Conservation (phyloP, 2,888 invertebrate genomes). For the Timema podura region DNA sequence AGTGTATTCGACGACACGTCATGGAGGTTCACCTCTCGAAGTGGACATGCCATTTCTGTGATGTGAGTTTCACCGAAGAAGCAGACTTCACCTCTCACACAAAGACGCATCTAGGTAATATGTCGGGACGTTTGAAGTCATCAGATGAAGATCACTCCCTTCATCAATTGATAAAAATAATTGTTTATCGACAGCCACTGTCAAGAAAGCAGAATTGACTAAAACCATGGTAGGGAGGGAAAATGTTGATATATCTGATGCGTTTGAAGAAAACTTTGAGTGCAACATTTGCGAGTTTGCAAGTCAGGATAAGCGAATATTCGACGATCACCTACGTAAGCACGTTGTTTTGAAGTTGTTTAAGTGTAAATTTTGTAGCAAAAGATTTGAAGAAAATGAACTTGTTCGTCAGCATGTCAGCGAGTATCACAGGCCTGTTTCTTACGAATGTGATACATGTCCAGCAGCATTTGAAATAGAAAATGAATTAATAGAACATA, state of each 20-base stretch:
- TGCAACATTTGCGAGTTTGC: slow-evolving; percentile 29
- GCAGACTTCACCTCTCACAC: slow-evolving; percentile 29
- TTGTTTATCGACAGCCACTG: too few species aligned
- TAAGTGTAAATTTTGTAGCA: slow-evolving; percentile 26
- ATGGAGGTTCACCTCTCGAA: slow-evolving; percentile 28
- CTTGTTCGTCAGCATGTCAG: slow-evolving; percentile 17
- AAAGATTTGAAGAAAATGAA: slow-evolving; percentile 21
- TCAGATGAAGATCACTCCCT: slow-evolving; percentile 8
- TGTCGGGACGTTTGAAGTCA: neutral
- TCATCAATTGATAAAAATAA: too few species aligned
- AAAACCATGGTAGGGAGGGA: neutral
- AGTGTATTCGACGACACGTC: slow-evolving; percentile 26
- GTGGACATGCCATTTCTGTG: slow-evolving; percentile 30
- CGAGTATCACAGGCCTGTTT: slow-evolving; percentile 8
- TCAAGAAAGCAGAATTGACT: neutral
- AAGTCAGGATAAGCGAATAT: slow-evolving; percentile 19
- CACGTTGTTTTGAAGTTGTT: slow-evolving; percentile 27
- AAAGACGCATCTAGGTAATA: slow-evolving; percentile 25
- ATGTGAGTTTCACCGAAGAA: slow-evolving; percentile 28
- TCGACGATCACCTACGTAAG: slow-evolving; percentile 25
- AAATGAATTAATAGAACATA: slow-evolving; percentile 17
- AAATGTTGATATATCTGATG: neutral
- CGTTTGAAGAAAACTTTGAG: slow-evolving; percentile 11
- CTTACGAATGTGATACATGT: slow-evolving; percentile 13
- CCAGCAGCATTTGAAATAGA: slow-evolving; percentile 1